Conservation (phyloP, 2,888 invertebrate species). For the Cetonia aurata region DNA sequence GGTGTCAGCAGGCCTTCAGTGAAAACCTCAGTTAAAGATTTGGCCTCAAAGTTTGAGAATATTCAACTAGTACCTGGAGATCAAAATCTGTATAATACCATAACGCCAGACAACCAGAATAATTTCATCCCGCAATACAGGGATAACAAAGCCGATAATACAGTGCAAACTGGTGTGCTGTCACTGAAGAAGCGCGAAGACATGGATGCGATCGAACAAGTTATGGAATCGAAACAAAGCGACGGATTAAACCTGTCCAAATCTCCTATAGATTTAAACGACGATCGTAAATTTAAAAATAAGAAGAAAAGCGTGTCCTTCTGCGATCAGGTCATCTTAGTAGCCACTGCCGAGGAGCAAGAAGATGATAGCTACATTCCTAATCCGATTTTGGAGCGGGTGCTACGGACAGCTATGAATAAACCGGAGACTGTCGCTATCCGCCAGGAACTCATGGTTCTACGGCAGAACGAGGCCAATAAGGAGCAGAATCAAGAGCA, state of each 20-base stretch:
- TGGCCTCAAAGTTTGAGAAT: conserved; percentile 85
- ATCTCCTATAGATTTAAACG: conserved; percentile 66
- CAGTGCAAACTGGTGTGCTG: conserved; percentile 54
- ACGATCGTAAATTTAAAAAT: conserved; percentile 67
- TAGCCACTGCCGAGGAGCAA: conserved; percentile 93
- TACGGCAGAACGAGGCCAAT: conserved; percentile 65
- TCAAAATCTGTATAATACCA: conserved; percentile 9
- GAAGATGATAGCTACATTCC: conserved; percentile 92
- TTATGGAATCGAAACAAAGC: conserved; percentile 70
- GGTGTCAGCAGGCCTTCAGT: conserved; percentile 15
- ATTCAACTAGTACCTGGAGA: conserved; percentile 63
- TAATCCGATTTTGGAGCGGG: conserved; percentile 89
- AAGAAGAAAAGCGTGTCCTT: conserved; percentile 94
- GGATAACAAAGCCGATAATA: conserved; percentile 51
- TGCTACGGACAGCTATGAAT: conserved; percentile 84
- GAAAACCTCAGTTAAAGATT: conserved; percentile 76
- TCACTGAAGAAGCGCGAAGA: conserved; percentile 59
- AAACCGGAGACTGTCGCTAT: conserved; percentile 75
- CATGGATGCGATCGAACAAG: conserved; percentile 66
- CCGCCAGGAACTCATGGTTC: conserved; percentile 68
- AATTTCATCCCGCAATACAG: conserved; percentile 33
- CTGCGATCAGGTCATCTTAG: conserved; percentile 93
- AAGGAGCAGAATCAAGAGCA: conserved; percentile 48
- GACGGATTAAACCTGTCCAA: conserved; percentile 66
- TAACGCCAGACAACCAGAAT: conserved; percentile 19